Percentiles rank a stretch among this genome's conserved stretches.
Evolutionary conservation across 2,888 invertebrate species (phyloP).

Genomic region (Brachycybe producta): DNA sequence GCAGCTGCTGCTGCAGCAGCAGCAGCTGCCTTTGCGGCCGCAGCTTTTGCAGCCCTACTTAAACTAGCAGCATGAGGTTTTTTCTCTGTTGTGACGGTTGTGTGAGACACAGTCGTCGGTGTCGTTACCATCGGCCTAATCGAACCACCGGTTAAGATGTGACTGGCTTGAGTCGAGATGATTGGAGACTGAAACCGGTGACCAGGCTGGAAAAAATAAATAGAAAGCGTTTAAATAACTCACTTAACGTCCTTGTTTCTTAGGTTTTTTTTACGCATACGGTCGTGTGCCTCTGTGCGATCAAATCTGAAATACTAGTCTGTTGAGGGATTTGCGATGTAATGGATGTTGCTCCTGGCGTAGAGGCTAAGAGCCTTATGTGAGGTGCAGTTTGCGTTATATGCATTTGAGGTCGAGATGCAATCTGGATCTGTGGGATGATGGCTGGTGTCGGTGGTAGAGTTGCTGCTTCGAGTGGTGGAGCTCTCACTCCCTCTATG

Average conservation of each 20-base stretch:
- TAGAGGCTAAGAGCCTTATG: conserved; percentile 1
- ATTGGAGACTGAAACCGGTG: conserved; percentile 10
- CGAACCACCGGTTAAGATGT: conserved; percentile 7
- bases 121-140: conserved; percentile 17
- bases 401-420: conserved; percentile 13
- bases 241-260: neutral
- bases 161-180: conserved; percentile 9
- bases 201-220: conserved; percentile 10
- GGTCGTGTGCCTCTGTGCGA: neutral
- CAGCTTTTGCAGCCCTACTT: conserved; percentile 40
- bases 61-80: neutral
- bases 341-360: conserved; percentile 10
- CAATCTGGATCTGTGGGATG: conserved; percentile 23
- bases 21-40: conserved; percentile 43
- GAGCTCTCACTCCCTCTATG: conserved; percentile 89
- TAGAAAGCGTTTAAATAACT: neutral
- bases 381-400: neutral
- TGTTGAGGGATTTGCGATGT: conserved; percentile 1
- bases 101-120: conserved; percentile 22
- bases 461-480: conserved; percentile 57
- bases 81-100: conserved; percentile 18
- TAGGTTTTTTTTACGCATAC: neutral
- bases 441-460: conserved; percentile 28
- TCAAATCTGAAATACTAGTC: neutral
- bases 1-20: conserved; percentile 36